Conservation (phyloP, 2,888 invertebrate genomes). For the Psylliodes chrysocephalus region DNA sequence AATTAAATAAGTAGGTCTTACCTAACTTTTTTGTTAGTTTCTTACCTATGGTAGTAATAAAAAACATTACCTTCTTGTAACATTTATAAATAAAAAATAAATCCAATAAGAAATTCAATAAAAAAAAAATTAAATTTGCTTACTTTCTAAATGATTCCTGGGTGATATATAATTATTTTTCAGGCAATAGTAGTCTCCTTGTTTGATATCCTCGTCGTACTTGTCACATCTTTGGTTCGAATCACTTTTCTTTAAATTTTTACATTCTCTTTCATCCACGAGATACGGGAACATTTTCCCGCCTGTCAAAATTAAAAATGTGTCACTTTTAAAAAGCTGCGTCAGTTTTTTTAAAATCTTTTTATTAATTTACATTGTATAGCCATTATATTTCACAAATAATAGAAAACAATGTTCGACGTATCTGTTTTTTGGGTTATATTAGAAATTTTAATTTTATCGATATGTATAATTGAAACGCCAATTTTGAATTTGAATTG, state of each 20-base stretch:
- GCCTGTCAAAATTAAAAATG: slow-evolving; percentile 56
- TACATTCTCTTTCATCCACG: slow-evolving; percentile 50
- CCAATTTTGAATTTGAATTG: slow-evolving; percentile 11
- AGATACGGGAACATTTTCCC: slow-evolving; percentile 58
- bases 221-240: slow-evolving; percentile 41
- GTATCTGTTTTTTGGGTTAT: too few relatives aligned
- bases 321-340: slow-evolving; percentile 30
- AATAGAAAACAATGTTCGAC: too few relatives aligned
- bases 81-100: too few relatives aligned
- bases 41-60: too few relatives aligned
- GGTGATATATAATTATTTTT: slow-evolving; percentile 39
- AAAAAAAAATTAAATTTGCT: slow-evolving; percentile 29
- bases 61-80: too few relatives aligned
- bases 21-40: too few relatives aligned
- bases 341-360: background rate
- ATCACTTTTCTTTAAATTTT: slow-evolving; percentile 42
- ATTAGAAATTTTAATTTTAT: slow-evolving; percentile 18
- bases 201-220: slow-evolving; percentile 33
- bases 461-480: slow-evolving; percentile 19
- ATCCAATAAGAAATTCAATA: too few relatives aligned
- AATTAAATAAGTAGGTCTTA: too few relatives aligned
- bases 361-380: background rate
- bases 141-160: slow-evolving; percentile 42
- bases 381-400: background rate
- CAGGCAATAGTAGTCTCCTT: slow-evolving; percentile 36